Conservation (phyloP, 1,140 invertebrate genomes). For the Dryas iulia region DNA sequence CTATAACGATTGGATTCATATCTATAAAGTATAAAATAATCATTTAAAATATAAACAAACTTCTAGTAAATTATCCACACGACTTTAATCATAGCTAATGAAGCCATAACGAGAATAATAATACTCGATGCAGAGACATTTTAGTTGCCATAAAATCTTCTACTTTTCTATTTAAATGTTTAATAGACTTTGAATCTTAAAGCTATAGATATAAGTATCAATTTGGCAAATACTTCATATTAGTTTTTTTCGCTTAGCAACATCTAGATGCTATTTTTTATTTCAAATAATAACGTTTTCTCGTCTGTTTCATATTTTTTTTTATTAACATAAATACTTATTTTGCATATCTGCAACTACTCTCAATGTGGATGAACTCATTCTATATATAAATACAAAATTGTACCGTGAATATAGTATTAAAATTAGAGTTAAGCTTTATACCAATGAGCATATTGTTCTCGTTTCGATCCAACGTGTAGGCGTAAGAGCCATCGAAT, state of each 20-base stretch:
- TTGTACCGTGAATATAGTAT: not conserved
- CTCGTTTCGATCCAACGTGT: constrained; percentile 35
- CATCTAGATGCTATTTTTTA: not conserved
- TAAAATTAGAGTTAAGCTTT: constrained; percentile 21
- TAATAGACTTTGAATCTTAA: not conserved
- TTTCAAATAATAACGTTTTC: not conserved
- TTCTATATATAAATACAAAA: not conserved
- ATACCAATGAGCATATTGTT: constrained; percentile 22
- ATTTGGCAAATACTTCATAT: not conserved
- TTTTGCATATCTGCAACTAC: not conserved
- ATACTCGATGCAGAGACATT: not conserved
- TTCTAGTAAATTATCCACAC: not conserved
- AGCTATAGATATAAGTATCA: not conserved
- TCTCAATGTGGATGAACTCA: not conserved
- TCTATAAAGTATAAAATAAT: constrained; percentile 1
- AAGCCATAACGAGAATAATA: not conserved
- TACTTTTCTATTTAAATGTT: not conserved
- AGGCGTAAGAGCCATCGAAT: constrained; percentile 50
- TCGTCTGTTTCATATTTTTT: not conserved
- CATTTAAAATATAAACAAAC: constrained; percentile 2
- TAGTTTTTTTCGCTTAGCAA: constrained; percentile 1
- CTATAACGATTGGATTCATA: not conserved
- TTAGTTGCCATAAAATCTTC: not conserved
- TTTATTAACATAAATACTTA: not conserved
- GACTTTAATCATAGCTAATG: constrained; percentile 2